Conservation (phyloP, 2,888 invertebrate genomes). For the Zeuzera pyrina region DNA sequence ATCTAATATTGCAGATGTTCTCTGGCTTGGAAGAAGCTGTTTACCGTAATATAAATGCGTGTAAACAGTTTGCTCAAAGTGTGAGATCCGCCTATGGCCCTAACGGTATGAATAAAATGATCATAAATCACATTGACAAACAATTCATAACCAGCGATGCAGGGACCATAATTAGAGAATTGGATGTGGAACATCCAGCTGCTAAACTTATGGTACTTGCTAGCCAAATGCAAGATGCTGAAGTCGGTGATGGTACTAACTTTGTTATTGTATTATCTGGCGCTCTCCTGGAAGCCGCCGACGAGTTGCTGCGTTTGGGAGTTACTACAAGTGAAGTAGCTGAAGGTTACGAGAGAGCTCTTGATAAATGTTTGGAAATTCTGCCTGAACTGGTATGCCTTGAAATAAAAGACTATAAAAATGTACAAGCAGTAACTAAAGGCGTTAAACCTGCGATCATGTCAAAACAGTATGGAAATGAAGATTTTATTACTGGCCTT, state of each 20-base stretch:
- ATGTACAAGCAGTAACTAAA: conserved; percentile 80
- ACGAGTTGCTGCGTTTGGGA: conserved; percentile 93
- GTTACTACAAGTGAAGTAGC: conserved; percentile 97
- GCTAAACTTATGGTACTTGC: conserved; percentile 97
- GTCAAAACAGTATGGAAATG: conserved; percentile 98
- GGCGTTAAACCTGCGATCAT: conserved; percentile 89
- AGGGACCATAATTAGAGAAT: conserved; percentile 95
- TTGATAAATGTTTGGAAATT: conserved; percentile 91
- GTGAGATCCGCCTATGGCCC: conserved; percentile 97
- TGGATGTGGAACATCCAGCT: conserved; percentile 98
- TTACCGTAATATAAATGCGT: conserved; percentile 94
- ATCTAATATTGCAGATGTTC: conserved; percentile 71
- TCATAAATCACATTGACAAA: conserved; percentile 99
- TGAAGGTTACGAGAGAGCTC: conserved; percentile 93
- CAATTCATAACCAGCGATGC: conserved; percentile 99
- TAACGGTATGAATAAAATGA: conserved; percentile 99
- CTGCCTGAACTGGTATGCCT: conserved; percentile 86
- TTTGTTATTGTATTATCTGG: conserved; percentile 97
- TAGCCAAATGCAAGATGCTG: conserved; percentile 98
- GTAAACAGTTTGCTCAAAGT: conserved; percentile 95
- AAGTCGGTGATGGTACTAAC: conserved; percentile 99
- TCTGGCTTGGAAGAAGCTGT: conserved; percentile 98
- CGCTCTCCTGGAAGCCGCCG: conserved; percentile 91
- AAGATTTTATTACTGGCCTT: conserved; percentile 90
- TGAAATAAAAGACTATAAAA: conserved; percentile 80